These are phyloP conservation scores for Galerucella nymphaeae DNA, from an alignment of 2,888 invertebrate species.

Conservation along the genomic window DNA sequence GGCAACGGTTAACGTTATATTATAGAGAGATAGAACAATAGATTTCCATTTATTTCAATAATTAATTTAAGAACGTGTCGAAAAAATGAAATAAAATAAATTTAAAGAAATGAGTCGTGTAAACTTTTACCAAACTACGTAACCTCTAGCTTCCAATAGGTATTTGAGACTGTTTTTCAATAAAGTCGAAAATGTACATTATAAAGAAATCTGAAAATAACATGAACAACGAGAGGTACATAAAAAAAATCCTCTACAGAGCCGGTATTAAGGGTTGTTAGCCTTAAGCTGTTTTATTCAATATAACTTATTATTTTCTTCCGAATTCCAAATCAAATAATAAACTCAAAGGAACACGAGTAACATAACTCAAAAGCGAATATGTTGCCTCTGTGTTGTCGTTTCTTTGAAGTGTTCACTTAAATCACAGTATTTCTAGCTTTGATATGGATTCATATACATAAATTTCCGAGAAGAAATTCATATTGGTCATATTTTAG, in stretches of 20 bases:
- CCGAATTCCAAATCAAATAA: constrained; percentile 1
- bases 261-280: neutral
- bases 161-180: neutral
- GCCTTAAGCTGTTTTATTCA: neutral
- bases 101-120: neutral
- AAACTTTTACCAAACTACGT: neutral
- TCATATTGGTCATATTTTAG: too few species aligned
- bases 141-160: neutral
- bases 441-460: neutral
- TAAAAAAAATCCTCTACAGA: neutral
- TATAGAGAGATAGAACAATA: too few species aligned
- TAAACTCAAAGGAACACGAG: neutral
- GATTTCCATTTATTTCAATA: too few species aligned
- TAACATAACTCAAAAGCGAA: neutral
- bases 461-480: too few species aligned
- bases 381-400: neutral
- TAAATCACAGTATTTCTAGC: neutral
- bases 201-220: too few species aligned
- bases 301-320: neutral
- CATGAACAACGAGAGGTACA: neutral
- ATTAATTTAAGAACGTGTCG: too few species aligned
- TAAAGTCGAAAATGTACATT: neutral
- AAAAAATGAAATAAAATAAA: neutral
- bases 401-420: neutral
- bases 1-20: neutral